Percentiles rank a stretch among this genome's conserved stretches.
These are phyloP conservation scores for Centropus unirufus DNA, from an alignment of 2,113 vertebrate genomes.

Conservation along the genomic window DNA sequence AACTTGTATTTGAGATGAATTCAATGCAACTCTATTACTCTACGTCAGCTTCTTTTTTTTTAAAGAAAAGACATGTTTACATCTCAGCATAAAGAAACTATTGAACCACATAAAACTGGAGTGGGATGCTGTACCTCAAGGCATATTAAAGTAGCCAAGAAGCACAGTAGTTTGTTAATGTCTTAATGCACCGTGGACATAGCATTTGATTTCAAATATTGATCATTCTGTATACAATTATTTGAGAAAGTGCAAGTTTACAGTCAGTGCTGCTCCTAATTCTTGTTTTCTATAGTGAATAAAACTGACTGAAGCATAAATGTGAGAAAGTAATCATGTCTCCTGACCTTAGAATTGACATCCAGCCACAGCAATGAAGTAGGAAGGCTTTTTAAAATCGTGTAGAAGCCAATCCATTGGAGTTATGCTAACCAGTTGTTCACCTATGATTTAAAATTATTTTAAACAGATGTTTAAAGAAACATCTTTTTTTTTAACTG, in stretches of 20 bases:
- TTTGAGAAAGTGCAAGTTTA: not conserved
- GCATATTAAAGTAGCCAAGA: not conserved
- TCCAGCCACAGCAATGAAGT: not conserved
- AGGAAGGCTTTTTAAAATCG: not conserved
- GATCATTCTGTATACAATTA: slow-evolving; percentile 24
- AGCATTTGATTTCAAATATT: slow-evolving; percentile 30
- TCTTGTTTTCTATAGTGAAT: not conserved
- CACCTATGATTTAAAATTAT: not conserved
- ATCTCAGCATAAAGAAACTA: slow-evolving; percentile 6
- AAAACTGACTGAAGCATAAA: not conserved
- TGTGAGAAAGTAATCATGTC: not conserved
- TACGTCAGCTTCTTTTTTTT: not conserved
- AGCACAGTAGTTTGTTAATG: not conserved
- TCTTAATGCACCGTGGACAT: not conserved
- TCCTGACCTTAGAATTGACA: slow-evolving; percentile 3
- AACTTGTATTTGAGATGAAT: not conserved
- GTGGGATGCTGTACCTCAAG: not conserved
- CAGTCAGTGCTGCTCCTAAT: not conserved
- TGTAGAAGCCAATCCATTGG: not conserved
- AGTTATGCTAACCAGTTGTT: not conserved
- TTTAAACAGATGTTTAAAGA: not conserved
- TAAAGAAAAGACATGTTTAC: not conserved
- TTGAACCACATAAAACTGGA: not conserved
- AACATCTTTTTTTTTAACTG: not conserved
- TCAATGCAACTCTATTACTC: not conserved